phyloP scores from a whole-genome alignment of 1,140 invertebrate genomes.

The Rhizoglyphus robini region DNA sequence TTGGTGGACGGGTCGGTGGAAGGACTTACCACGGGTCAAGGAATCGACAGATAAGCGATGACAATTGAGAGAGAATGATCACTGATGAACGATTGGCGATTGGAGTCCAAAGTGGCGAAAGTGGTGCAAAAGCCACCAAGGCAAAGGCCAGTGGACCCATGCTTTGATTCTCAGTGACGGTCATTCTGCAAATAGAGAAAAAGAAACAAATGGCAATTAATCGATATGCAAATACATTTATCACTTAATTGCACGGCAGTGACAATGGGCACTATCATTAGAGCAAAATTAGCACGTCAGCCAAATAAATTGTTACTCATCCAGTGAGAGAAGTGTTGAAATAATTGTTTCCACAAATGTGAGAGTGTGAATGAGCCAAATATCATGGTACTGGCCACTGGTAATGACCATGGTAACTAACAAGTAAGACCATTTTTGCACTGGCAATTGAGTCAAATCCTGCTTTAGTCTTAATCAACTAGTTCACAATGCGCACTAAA shows the following conservation, averaged over 20 bases:
- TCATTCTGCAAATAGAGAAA: slow-evolving; percentile 42
- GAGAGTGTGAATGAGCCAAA: background rate
- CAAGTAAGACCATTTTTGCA: background rate
- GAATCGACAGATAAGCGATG: slow-evolving; percentile 70
- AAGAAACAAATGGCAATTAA: background rate
- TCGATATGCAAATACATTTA: background rate
- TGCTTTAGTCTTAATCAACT: background rate
- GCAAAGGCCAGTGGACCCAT: slow-evolving; percentile 46
- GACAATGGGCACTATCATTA: too few relatives aligned
- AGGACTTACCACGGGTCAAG: slow-evolving; percentile 66
- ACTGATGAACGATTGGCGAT: slow-evolving; percentile 33
- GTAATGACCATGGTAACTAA: too few relatives aligned
- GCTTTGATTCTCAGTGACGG: slow-evolving; percentile 45
- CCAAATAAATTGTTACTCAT: background rate
- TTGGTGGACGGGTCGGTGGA: background rate
- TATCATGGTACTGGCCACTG: too few relatives aligned
- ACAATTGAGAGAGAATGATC: slow-evolving; percentile 47
- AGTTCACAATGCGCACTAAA: background rate
- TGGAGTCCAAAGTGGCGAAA: slow-evolving; percentile 36
- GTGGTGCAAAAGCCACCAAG: slow-evolving; percentile 63
- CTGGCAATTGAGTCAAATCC: background rate
- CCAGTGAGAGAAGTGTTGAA: too few relatives aligned
- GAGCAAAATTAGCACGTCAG: too few relatives aligned
- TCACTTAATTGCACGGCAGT: too few relatives aligned
- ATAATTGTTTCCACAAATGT: background rate